These are phyloP conservation scores for Spheniscus mendiculus DNA, from an alignment of 2,113 vertebrate genomes.

Conservation along the genomic window DNA sequence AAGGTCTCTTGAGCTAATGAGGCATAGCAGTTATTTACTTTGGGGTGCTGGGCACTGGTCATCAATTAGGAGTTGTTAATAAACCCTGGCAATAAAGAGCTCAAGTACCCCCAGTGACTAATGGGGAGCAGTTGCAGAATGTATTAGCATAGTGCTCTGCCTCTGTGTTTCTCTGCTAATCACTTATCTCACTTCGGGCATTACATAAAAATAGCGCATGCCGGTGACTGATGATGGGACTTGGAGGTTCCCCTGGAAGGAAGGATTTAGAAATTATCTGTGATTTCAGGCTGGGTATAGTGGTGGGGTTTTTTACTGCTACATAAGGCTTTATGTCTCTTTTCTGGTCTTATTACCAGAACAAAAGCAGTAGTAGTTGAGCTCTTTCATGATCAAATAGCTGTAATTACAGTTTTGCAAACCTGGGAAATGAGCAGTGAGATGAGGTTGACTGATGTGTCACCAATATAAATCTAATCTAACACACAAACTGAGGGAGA, in stretches of 20 bases:
- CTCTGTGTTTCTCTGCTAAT: conserved; percentile 48
- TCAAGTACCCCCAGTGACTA: conserved; percentile 36
- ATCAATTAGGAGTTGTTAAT: conserved; percentile 65
- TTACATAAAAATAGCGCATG: background rate
- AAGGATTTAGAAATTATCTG: background rate
- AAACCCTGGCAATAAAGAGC: conserved; percentile 59
- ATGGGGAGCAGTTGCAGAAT: conserved; percentile 56
- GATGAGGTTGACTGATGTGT: background rate
- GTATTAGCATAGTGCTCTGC: conserved; percentile 43
- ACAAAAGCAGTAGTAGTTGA: background rate
- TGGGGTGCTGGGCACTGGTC: conserved; percentile 46
- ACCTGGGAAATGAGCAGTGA: background rate
- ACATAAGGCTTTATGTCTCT: background rate
- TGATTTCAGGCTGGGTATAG: background rate
- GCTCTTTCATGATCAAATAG: background rate
- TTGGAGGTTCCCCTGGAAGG: conserved; percentile 1
- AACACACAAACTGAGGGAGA: background rate
- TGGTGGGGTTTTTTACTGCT: background rate
- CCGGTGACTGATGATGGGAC: conserved; percentile 3
- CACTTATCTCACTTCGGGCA: background rate
- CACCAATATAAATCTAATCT: background rate
- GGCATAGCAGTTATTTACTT: conserved; percentile 62
- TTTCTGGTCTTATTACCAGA: background rate
- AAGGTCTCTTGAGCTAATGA: conserved; percentile 60
- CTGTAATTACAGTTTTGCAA: conserved; percentile 18